Base-by-base conservation (phyloP, 64 coral and sea anemone genomes). In the Actinia equina region DNA sequence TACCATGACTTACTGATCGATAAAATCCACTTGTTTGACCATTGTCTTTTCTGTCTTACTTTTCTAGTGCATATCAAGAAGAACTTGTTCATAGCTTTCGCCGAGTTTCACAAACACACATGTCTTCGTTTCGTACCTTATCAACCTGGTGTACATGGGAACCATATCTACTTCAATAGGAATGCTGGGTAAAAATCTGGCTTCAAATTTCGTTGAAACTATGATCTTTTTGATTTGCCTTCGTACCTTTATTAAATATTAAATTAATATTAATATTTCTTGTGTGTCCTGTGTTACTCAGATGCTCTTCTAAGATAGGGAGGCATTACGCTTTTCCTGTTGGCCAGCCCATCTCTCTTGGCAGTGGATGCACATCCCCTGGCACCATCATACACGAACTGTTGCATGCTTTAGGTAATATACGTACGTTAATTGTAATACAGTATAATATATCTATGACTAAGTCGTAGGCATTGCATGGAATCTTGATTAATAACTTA, bases 61-160 rank as follows among this genome's bases (percentile, higher is more conserved):
- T 17, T 59, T 62, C 5, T 52, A 93, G 87, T 30, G 51, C 85
- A 94, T 43, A 90, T 94, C 82, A 69, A n/a, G 25, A 58, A 13
- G 2, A 94, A 94, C 79, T 77, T 94, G 30, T 69, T 82, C 44
- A 87, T 85, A 83, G 88, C 78, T 42, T 77, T 94, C n/a, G 37
- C 23, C 3, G 41, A 82, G 0, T 86, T 94, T 20, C 79, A 94
- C 16, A 65, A 43, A 12, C 53, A 81, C 51, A 87, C 92, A 14
- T 94, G 92, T 61, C 23, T 94, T 59, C 85, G 85, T 0, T 94
- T 94, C 63, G 88, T 94, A 13, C 92, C 79, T 19, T 90, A 94
- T 19, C 6, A 8, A 15, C 20, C 44, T 53, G 80, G 71, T 4
- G 58, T 88, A 22, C 92, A 94, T 1, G 70, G 43, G 58, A 90